Base-by-base conservation (phyloP, 2,113 vertebrate genomes). In the Festucalex cinctus region DNA sequence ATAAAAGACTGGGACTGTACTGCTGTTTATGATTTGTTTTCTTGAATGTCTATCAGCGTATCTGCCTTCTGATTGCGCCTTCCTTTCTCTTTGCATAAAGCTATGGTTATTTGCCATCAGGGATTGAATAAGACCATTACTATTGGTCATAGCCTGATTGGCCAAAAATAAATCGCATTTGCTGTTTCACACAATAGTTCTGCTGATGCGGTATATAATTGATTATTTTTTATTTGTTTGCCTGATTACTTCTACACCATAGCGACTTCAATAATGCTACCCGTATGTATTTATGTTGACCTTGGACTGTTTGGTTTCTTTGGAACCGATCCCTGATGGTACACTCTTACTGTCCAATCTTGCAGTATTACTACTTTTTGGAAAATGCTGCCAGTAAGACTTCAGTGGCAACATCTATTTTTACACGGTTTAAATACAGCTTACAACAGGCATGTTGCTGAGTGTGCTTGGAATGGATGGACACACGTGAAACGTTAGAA, bases 31-130 rank as follows among this genome's bases (percentile, higher is more conserved):
- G 9, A 20, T 60, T 17, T 63, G 56, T 62, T 66, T 54, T 62
- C 16, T 66, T 28, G 32, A 68, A 32, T 28, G 2, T 65, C 57
- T 57, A 37, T 61, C 65, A 26, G 49, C 62, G 57, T 9, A 20
- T 57, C 66, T 66, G 58, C 63, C 53, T 62, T 17, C 26, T 68
- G 56, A 53, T 68, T 69, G 51, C 46, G 58, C 16, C 54, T 58
- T 72, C 53, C 26, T 16, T 39, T 44, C 16, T 71, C 28, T 66
- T 26, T 67, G 19, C 72, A 19, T 63, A 36, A 43, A 68, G 53
- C 59, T 70, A 59, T 12, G 41, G 62, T 49, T 73, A 43, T 81
- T 79, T 85, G 81, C 84, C 85, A 73, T 89, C 83, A 83, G 84
- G 85, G 86, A 86, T 79, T 67, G 77, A 76, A 71, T 59, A 57